Base-by-base conservation (phyloP, 2,797 vertebrate genomes). In the Propithecus perrieri region DNA sequence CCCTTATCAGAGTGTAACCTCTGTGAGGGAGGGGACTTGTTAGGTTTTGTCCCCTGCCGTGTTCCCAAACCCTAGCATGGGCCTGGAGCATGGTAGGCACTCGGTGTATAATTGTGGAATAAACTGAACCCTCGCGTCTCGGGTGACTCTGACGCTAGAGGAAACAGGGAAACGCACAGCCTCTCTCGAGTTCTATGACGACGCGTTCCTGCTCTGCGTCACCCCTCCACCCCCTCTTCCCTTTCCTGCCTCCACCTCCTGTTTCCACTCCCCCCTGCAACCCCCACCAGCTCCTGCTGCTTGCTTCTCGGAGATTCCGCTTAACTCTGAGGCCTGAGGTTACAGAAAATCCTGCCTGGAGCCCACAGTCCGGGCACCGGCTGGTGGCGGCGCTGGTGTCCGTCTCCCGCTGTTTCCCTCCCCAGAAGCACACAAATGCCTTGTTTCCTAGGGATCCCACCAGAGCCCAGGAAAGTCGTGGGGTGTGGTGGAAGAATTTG, bases 131-230 rank as follows among this genome's bases (percentile, higher is more conserved):
- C 24, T 24, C 15, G 1, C 1, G 26, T 20, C 53, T 6, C 0
- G 0, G 41, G 50, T 26, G 65, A 30, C 41, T 50, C 48, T 35
- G 79, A 57, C 1, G 11, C 26, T 2, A 33, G 7, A 65, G 74
- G 91, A 55, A 78, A 28, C 22, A 35, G 76, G 50, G 22, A 69
- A 89, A 95, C 1, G 0, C 9, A 18, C 20, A 81, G 96, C 50
- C 65, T 75, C 97, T 92, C 94, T 88, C 86, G 86, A 93, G 41
- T 95, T 96, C 89, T 61, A 61, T 96, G 98, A 98, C 69, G 41
- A 78, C 1, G 9, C 79, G 6, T 28, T 76, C 87, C 43, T 84
- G 55, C 48, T 96, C 79, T 75, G 75, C 24, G 83, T 85, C 57
- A 30, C 6, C 86, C 96, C 86, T 78, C 88, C 85, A 78, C 85